These are phyloP conservation scores for Ceuthmochares aereus DNA, from an alignment of 2,113 vertebrate species.

Conservation along the genomic window DNA sequence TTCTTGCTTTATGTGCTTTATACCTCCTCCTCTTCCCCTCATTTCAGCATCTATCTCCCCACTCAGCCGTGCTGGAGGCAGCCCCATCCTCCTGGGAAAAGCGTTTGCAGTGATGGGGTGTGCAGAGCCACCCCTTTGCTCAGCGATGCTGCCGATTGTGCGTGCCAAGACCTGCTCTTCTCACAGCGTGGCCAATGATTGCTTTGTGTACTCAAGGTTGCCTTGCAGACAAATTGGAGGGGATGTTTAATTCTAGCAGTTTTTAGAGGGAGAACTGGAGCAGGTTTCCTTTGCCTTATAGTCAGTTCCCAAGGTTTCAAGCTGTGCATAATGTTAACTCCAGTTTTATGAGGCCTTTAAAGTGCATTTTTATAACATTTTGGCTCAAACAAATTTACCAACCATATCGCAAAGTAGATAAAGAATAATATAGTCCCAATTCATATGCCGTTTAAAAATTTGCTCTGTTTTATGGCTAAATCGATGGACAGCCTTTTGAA, in stretches of 20 bases:
- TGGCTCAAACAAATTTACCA: constrained; percentile 12
- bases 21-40: neutral
- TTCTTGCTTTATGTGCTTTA: neutral
- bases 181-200: rapidly evolving
- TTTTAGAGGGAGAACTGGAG: neutral
- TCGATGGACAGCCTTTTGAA: neutral
- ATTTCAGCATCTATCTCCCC: neutral
- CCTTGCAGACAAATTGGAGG: neutral
- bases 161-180: neutral
- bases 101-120: neutral
- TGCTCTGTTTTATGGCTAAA: neutral
- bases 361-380: constrained; percentile 19
- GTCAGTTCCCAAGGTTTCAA: constrained; percentile 11
- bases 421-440: neutral
- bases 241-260: neutral
- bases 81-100: neutral
- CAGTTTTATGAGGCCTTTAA: constrained; percentile 25
- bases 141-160: rapidly evolving
- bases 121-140: neutral
- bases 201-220: neutral
- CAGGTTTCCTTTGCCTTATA: neutral
- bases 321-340: neutral
- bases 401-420: neutral
- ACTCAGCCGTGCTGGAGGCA: neutral
- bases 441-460: neutral